These are phyloP conservation scores for Ectemnius continuus DNA, from an alignment of 2,888 invertebrate species.

Conservation along the genomic window DNA sequence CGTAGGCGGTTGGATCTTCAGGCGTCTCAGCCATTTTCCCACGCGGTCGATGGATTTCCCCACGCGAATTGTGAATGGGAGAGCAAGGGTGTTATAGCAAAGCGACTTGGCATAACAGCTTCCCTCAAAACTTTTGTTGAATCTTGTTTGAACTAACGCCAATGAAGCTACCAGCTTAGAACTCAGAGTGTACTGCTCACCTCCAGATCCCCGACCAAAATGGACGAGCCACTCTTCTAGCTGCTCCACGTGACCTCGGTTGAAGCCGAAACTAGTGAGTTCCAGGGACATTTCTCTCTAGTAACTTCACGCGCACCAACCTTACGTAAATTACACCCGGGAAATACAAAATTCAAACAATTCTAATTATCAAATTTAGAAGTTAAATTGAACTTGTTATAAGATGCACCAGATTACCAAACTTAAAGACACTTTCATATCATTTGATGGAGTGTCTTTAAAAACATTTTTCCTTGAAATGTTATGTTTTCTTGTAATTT, in stretches of 20 bases:
- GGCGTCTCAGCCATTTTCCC: constrained; percentile 54
- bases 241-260: too few species aligned
- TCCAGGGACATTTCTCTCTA: constrained; percentile 10
- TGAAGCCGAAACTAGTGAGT: too few species aligned
- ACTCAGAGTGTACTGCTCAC: constrained; percentile 21
- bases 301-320: constrained; percentile 35
- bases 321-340: too few species aligned
- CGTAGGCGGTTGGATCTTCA: constrained; percentile 25
- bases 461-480: too few species aligned
- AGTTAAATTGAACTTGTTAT: too few species aligned
- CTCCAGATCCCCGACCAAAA: constrained; percentile 49
- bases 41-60: background rate
- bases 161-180: too few species aligned
- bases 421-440: too few species aligned
- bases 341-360: too few species aligned
- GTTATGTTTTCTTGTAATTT: too few species aligned
- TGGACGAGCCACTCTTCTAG: constrained; percentile 46
- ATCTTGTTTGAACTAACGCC: background rate
- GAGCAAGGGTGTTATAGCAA: background rate
- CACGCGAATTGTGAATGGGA: background rate
- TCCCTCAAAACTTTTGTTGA: background rate
- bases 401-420: too few species aligned
- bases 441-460: too few species aligned
- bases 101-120: background rate
- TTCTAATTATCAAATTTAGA: too few species aligned